Percentiles rank a stretch among this genome's conserved stretches.
phyloP scores from a whole-genome alignment of 2,797 vertebrate species.

The Gallinago solitaria region DNA sequence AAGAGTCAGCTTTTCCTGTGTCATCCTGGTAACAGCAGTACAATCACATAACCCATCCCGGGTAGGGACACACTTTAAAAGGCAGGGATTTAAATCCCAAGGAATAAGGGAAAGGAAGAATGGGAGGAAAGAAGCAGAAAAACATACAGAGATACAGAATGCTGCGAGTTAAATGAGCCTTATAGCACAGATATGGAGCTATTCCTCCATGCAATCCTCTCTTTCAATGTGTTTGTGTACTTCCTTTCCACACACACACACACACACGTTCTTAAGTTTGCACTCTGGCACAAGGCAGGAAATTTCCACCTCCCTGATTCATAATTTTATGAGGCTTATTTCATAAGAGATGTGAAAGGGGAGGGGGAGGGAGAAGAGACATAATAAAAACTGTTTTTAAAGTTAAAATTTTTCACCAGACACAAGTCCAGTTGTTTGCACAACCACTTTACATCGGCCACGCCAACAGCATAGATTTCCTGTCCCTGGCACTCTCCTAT shows the following conservation, averaged over 20 bases:
- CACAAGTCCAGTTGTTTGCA: accelerated
- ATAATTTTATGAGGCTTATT: background rate
- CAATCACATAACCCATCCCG: background rate
- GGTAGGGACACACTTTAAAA: background rate
- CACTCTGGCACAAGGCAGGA: background rate
- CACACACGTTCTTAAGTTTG: too few species aligned
- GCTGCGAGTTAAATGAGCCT: background rate
- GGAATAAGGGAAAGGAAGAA: background rate
- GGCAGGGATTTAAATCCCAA: background rate
- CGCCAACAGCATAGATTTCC: background rate
- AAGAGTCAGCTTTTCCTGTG: background rate
- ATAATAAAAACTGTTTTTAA: background rate
- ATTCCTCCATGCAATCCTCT: background rate
- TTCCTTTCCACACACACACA: background rate
- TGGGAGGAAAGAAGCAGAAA: background rate
- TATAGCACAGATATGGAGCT: background rate
- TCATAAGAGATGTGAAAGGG: background rate
- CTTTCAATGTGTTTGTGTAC: background rate
- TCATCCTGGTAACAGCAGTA: background rate
- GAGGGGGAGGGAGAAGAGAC: background rate
- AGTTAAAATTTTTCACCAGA: background rate
- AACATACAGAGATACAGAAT: background rate
- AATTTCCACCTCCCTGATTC: accelerated
- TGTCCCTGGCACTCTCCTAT: background rate
- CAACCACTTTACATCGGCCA: background rate